Percentiles rank a stretch among this genome's conserved stretches.
These are phyloP conservation scores for Archilochus colubris DNA, from an alignment of 2,113 vertebrate species.

Conservation along the genomic window DNA sequence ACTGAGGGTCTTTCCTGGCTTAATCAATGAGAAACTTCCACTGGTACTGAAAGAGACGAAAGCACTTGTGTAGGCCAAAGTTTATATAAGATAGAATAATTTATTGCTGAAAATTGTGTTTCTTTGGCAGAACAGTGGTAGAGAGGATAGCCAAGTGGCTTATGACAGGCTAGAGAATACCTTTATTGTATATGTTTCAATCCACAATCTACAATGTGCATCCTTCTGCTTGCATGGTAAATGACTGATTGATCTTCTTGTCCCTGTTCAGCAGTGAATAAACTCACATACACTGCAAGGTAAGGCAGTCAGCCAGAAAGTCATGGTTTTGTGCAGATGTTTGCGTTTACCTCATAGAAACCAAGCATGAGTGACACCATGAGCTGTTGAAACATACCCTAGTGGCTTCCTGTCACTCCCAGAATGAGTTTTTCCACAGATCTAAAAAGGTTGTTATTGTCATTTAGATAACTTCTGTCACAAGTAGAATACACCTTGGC, in stretches of 20 bases:
- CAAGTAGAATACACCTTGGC: background rate
- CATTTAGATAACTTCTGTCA: background rate
- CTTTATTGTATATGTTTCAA: background rate
- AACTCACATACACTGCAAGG: background rate
- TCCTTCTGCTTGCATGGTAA: background rate
- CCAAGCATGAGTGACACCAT: background rate
- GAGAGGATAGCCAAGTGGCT: background rate
- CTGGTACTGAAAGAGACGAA: background rate
- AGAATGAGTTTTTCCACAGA: background rate
- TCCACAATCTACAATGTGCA: background rate
- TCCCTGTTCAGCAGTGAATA: conserved; percentile 17
- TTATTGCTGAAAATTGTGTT: background rate
- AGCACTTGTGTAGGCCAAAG: background rate
- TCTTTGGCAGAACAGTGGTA: background rate
- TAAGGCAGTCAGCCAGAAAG: background rate
- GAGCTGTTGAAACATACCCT: background rate
- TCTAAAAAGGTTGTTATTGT: background rate
- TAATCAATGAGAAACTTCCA: background rate
- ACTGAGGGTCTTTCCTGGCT: background rate
- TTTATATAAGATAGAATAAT: background rate
- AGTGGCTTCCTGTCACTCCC: background rate
- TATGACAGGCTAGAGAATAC: background rate
- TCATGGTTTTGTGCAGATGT: background rate
- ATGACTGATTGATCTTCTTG: conserved; percentile 14
- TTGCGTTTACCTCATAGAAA: background rate